Base-by-base conservation (phyloP, 2,888 invertebrate species). In the Phengaris alcon region DNA sequence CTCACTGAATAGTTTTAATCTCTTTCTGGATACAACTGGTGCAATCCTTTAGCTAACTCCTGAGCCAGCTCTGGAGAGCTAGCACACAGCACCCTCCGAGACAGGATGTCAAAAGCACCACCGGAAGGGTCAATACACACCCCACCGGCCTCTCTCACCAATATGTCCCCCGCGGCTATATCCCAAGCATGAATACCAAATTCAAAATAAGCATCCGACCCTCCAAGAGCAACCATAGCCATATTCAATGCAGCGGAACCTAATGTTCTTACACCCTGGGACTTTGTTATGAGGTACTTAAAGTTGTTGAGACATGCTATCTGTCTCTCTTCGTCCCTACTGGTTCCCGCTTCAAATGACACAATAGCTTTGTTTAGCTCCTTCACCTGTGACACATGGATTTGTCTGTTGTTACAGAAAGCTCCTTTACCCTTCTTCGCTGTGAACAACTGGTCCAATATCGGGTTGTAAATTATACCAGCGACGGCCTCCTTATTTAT, bases 141-240 rank as follows among this genome's bases (percentile, higher is more conserved):
- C 5, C 99, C 99, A 4, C 99, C 99, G 12, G 99, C 99, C 92
- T 99, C 99, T 74, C 95, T 94, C 0, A 99, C 96, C 76, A 99
- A 95, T n/a, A 99, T 89, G 84, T 96, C 96, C 0, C 98, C 98
- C n/a, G 97, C 98, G 64, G 97, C 97, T 74, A 97, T 95, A 84
- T 97, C 97, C 99, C 99, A 99, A 51, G 97, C 96, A 90, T 99
- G 99, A 79, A 98, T 96, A 1, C 99, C 99, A 92, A 96, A 97
- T 88, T 99, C 99, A 85, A 96, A 97, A 87, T 98, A 97, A 4
- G 95, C 96, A 93, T 99, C 98, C 5, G 96, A 96, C 6, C 95
- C 96, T 0, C 99, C 99, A 81, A 96, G 87, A 0, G 99, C 99
- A 0, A 99, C 97, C 95, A 97, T 97, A 13, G 97, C 96, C 97